Percentiles rank a stretch among this genome's conserved stretches.
Conservation (phyloP, 2,797 vertebrate species). For the Propithecus perrieri region DNA sequence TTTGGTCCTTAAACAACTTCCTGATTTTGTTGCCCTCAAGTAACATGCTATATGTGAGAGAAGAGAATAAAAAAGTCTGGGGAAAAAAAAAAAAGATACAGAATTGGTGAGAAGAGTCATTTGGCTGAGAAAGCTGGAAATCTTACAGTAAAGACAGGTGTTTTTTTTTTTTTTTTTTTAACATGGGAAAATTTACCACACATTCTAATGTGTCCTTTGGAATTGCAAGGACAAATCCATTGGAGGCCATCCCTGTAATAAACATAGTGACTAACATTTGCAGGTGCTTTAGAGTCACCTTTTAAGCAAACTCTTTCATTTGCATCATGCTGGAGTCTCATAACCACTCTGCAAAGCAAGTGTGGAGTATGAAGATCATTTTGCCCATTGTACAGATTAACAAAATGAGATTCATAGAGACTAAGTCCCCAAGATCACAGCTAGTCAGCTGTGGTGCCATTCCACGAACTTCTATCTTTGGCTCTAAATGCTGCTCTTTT, state of each 20-base stretch:
- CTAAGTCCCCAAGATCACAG: neutral
- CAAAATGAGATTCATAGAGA: neutral
- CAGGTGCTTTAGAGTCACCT: neutral
- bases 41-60: neutral
- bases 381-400: neutral
- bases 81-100: neutral
- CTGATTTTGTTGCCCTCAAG: neutral
- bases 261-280: no score
- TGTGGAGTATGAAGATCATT: neutral
- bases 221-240: neutral
- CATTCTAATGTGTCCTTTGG: neutral
- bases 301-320: neutral
- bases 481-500: neutral
- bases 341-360: neutral
- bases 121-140: conserved; percentile 46
- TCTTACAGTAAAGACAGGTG: neutral
- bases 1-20: neutral
- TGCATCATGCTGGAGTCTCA: neutral
- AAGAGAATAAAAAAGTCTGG: neutral
- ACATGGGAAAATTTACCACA: neutral
- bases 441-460: neutral
- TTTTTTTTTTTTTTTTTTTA: neutral
- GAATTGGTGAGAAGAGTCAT: neutral
- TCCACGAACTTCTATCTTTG: neutral
- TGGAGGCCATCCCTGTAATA: neutral